Percentiles rank a stretch among this genome's conserved stretches.
Conservation (phyloP, 2,113 vertebrate species). For the Bujurquina vittata region DNA sequence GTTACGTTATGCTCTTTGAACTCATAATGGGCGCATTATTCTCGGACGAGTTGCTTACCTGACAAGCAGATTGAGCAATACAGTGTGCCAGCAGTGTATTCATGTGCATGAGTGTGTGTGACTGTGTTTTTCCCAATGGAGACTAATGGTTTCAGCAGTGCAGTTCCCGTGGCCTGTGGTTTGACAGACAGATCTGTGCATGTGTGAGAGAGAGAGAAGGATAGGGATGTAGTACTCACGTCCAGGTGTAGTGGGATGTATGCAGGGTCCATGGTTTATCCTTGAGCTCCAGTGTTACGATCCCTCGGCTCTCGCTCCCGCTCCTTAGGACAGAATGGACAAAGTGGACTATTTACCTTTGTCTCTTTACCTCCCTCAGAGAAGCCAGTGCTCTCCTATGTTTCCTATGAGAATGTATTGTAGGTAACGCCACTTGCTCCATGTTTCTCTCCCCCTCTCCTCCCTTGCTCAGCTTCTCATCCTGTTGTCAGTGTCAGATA, state of each 20-base stretch:
- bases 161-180: constrained; percentile 64
- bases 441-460: constrained; percentile 58
- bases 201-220: constrained; percentile 23
- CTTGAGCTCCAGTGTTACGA: constrained; percentile 85
- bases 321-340: constrained; percentile 71
- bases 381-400: constrained; percentile 47
- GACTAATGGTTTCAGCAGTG: constrained; percentile 76
- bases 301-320: constrained; percentile 75
- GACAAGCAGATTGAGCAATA: constrained; percentile 67
- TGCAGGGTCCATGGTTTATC: constrained; percentile 86
- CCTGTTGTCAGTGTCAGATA: constrained; percentile 79
- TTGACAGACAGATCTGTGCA: constrained; percentile 52
- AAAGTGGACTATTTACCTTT: constrained; percentile 54
- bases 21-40: constrained; percentile 67
- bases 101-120: constrained; percentile 34
- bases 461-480: constrained; percentile 72
- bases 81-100: constrained; percentile 41
- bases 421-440: constrained; percentile 51
- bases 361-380: constrained; percentile 48
- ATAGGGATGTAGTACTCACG: constrained; percentile 76
- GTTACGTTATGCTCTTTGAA: constrained; percentile 69
- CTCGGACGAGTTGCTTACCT: constrained; percentile 53
- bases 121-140: constrained; percentile 60
- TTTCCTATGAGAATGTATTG: constrained; percentile 30
- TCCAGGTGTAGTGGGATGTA: constrained; percentile 82